Evolutionary conservation across 1,140 invertebrate genomes (phyloP).

Genomic region (Phymastichus coffea): DNA sequence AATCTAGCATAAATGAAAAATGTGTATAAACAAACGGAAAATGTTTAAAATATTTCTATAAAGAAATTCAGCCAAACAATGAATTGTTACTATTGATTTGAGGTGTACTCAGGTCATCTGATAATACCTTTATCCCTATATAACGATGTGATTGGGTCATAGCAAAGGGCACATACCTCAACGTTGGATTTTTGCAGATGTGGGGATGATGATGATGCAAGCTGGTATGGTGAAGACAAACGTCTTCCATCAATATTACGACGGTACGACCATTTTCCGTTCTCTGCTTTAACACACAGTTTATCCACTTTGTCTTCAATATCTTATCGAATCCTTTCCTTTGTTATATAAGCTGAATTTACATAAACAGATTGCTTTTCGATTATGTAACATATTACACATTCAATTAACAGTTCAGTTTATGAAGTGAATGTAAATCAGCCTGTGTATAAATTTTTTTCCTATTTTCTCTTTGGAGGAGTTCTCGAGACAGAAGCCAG

Average conservation of each 20-base stretch:
- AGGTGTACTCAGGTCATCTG: neutral
- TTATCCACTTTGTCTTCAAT: neutral
- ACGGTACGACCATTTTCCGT: conserved; percentile 66
- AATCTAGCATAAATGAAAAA: too few relatives aligned
- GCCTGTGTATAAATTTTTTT: too few relatives aligned
- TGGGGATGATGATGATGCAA: conserved; percentile 93
- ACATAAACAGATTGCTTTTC: neutral
- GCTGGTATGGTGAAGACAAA: conserved; percentile 87
- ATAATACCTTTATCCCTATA: neutral
- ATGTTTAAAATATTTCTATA: too few relatives aligned
- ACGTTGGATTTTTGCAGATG: conserved; percentile 79
- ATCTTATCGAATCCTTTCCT: neutral
- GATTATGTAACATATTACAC: neutral
- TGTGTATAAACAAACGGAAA: too few relatives aligned
- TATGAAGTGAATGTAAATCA: too few relatives aligned
- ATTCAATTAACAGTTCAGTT: too few relatives aligned
- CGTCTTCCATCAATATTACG: conserved; percentile 74
- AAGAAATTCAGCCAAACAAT: too few relatives aligned
- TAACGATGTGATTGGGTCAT: neutral
- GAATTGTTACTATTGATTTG: conserved; percentile 9
- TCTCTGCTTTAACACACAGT: conserved; percentile 16
- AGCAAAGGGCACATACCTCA: conserved; percentile 36
- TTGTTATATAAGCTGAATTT: neutral
- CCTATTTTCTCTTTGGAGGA: too few relatives aligned
- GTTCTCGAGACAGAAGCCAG: too few relatives aligned